Base-by-base conservation (phyloP, 35 echinoderm and acorn worm genomes). In the Heliocidaris erythrogramma region DNA sequence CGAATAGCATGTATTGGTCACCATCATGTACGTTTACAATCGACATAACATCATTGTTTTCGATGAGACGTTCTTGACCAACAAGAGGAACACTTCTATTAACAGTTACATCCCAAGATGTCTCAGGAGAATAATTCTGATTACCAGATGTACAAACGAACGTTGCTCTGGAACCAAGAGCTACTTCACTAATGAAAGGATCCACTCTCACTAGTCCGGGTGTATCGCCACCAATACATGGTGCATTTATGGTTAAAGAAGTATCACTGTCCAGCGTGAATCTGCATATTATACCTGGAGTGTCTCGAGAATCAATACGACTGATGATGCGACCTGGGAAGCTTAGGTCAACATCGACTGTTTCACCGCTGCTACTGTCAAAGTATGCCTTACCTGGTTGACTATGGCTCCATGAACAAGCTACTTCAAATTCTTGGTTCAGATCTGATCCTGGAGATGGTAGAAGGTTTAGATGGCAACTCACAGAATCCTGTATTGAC, bases 321-420 rank as follows among this genome's bases (percentile, higher is more conserved):
- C 69, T 84, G 69, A 84, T 84, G 69, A 84, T 84, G n/a, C 69
- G 69, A 84, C n/a, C 69, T 18, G 69, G n/a, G 69, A 84, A 84
- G 1, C 69, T 1, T 16, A 84, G 69, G 69, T 84, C 69, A 84
- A 29, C 14, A 18, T 29, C 69, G n/a, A 84, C 4, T 16, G n/a
- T 18, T 84, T 84, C 14, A 29, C n/a, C 69, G 69, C n/a, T 84
- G 1, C 69, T 84, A 29, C n/a, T 29, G n/a, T 18, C 69, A 84
- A 84, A 84, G 14, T 84, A 18, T 16, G 69, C 69, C n/a, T 84
- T 0, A 30, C 85, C 85, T 30, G 31, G n/a, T 56, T 11, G 52
- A 56, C 52, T 56, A 56, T 56, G 52, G 52, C 8, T 56, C 52
- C 52, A 56, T 2, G 52, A 56, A 56, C 52, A 56, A 2, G 52